phyloP scores from a whole-genome alignment of 2,113 vertebrate genomes.

The Chloebia gouldiae region DNA sequence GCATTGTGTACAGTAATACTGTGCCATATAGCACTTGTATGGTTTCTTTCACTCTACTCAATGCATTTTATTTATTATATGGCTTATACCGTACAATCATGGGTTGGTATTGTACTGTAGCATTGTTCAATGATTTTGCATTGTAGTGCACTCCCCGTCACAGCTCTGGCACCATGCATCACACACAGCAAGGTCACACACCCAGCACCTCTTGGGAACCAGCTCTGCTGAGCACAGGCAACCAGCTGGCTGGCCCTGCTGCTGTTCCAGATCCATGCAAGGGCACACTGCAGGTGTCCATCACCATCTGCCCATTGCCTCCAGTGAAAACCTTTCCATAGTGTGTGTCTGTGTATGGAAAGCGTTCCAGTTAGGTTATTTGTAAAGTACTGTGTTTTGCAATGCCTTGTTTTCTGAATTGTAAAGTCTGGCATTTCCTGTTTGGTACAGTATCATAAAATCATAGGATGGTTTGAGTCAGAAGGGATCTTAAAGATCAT shows the following conservation, averaged over 20 bases:
- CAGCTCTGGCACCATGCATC: background rate
- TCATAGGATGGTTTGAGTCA: background rate
- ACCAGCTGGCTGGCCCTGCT: background rate
- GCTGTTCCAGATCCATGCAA: background rate
- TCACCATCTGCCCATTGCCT: background rate
- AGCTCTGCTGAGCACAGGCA: background rate
- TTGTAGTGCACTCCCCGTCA: too few relatives aligned
- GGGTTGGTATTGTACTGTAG: background rate
- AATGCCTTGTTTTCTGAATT: background rate
- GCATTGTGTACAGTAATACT: too few relatives aligned
- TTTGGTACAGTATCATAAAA: background rate
- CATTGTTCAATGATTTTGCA: background rate
- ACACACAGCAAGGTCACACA: background rate
- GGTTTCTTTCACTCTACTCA: background rate
- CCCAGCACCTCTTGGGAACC: background rate
- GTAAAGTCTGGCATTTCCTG: background rate
- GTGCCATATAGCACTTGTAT: background rate
- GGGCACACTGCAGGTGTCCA: background rate
- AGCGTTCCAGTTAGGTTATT: fast-evolving
- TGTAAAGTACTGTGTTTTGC: background rate
- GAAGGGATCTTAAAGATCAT: too few relatives aligned
- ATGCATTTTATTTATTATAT: background rate
- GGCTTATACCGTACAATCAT: too few relatives aligned
- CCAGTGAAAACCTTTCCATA: background rate
- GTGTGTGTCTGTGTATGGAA: background rate